Percentiles rank a stretch among this genome's conserved stretches.
Conservation (phyloP, 2,888 invertebrate species). For the Balanococcus diminutus region DNA sequence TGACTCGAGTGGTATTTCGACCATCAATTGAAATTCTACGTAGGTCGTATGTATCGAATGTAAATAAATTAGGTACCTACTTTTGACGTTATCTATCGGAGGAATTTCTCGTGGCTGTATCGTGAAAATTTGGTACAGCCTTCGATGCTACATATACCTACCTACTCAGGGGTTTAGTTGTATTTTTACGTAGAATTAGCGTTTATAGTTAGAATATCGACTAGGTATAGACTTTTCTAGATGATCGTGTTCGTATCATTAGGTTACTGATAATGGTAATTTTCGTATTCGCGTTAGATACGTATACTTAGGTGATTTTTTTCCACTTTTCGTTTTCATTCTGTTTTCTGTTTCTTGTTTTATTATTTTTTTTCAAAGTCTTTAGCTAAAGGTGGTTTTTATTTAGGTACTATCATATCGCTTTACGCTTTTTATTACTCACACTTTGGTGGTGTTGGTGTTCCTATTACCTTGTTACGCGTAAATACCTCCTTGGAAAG, state of each 20-base stretch:
- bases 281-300: neutral
- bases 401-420: neutral
- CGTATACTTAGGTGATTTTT: neutral
- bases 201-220: neutral
- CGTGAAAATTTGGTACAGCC: neutral
- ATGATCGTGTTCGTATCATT: neutral
- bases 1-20: too few relatives aligned
- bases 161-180: neutral
- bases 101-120: neutral
- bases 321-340: neutral
- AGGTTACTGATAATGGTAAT: neutral
- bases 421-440: neutral
- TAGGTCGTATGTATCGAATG: too few relatives aligned
- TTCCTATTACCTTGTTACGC: neutral
- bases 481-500: too few relatives aligned
- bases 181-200: neutral
- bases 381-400: neutral
- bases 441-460: too few relatives aligned
- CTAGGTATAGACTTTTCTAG: neutral
- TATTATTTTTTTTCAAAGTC: too few relatives aligned
- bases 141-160: neutral
- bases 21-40: too few relatives aligned
- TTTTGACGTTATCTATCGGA: neutral
- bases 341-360: too few relatives aligned
- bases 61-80: too few relatives aligned